Conservation (phyloP, 2,888 invertebrate species). For the Cryptus viduatorius region DNA sequence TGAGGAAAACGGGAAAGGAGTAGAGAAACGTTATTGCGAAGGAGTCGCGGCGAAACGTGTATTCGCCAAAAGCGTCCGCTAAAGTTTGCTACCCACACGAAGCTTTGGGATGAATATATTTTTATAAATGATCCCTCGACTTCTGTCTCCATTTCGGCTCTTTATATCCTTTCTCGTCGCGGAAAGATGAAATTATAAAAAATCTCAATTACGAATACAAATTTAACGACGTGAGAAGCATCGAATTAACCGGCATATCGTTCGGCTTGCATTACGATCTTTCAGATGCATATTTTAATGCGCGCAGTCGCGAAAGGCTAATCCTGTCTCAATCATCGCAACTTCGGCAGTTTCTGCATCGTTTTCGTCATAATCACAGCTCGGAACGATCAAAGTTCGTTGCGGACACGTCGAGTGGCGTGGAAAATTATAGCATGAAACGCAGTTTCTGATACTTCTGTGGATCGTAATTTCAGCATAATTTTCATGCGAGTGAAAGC, state of each 20-base stretch:
- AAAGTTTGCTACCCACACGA: slow-evolving; percentile 39
- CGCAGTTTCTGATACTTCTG: background rate
- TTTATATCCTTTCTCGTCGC: background rate
- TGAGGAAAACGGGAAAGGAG: slow-evolving; percentile 49
- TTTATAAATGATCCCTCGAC: background rate
- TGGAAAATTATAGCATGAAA: background rate
- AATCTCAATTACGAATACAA: background rate
- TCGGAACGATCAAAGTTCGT: background rate
- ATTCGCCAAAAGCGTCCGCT: slow-evolving; percentile 54
- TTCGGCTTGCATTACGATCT: background rate
- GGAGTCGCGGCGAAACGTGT: slow-evolving; percentile 68
- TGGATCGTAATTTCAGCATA: background rate
- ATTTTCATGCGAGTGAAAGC: background rate
- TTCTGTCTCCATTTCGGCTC: background rate
- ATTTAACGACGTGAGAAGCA: slow-evolving; percentile 15
- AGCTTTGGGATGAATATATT: background rate
- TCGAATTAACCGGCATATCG: background rate
- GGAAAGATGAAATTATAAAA: slow-evolving; percentile 8
- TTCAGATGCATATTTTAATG: background rate
- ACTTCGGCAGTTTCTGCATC: background rate
- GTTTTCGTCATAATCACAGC: background rate
- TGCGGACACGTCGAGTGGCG: background rate
- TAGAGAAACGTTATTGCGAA: slow-evolving; percentile 24
- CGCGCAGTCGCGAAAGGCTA: background rate
- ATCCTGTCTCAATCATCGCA: background rate